Percentiles rank a stretch among this genome's conserved stretches.
Conservation (phyloP, 2,888 invertebrate species). For the Orchesellides sinensis region DNA sequence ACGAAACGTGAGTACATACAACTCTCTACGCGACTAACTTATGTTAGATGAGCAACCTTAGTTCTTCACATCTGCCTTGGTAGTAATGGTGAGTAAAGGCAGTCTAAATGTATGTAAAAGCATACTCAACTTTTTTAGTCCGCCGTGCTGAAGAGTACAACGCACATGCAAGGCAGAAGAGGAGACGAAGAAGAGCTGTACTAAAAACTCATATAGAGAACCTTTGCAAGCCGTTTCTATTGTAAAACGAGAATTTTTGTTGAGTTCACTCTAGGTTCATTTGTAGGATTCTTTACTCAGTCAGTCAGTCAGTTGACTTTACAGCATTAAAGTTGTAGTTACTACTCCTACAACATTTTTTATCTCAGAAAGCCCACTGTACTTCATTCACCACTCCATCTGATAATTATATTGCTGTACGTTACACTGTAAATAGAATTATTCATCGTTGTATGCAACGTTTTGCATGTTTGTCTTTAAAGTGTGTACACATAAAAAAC, state of each 20-base stretch:
- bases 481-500: too few species aligned
- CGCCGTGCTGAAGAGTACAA: neutral
- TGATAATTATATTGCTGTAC: conserved; percentile 7
- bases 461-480: too few species aligned
- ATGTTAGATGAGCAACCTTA: conserved; percentile 43
- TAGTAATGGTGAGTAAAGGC: conserved; percentile 14
- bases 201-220: neutral
- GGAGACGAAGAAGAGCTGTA: neutral
- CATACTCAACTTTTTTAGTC: conserved; percentile 33
- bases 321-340: neutral
- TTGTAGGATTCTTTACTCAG: neutral
- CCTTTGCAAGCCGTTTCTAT: neutral
- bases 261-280: neutral
- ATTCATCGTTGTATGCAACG: too few species aligned
- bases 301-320: neutral
- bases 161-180: neutral
- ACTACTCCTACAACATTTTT: neutral
- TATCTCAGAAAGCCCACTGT: conserved; percentile 2
- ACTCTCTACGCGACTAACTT: conserved; percentile 18
- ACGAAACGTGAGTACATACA: conserved; percentile 45
- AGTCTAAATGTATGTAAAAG: neutral
- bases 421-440: too few species aligned
- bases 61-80: conserved; percentile 37
- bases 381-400: conserved; percentile 21
- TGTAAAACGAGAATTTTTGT: neutral